These are phyloP conservation scores for Aspidiotus rigidus DNA, from an alignment of 2,888 invertebrate species.

Conservation along the genomic window DNA sequence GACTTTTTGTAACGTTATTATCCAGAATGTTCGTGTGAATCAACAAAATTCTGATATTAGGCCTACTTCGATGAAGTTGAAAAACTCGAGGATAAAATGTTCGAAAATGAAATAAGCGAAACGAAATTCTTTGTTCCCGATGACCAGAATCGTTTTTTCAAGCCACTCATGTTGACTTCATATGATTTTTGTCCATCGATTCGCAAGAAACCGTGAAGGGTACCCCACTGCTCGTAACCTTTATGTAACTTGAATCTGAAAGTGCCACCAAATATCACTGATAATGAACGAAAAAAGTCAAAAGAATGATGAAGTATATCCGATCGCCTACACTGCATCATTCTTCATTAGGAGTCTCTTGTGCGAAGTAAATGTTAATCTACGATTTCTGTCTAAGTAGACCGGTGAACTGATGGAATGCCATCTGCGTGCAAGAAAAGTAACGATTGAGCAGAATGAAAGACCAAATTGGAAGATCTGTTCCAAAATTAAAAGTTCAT, in stretches of 20 bases:
- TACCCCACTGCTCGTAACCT: slow-evolving; percentile 32
- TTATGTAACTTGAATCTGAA: slow-evolving; percentile 7
- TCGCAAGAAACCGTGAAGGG: slow-evolving; percentile 13
- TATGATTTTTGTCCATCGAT: slow-evolving; percentile 1
- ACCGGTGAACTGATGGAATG: slow-evolving; percentile 34
- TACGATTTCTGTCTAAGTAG: slow-evolving; percentile 27
- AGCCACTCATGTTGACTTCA: slow-evolving; percentile 9
- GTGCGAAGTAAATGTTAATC: background rate
- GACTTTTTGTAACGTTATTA: no score
- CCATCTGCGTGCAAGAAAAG: slow-evolving; percentile 26
- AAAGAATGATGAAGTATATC: background rate
- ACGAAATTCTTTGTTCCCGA: slow-evolving; percentile 9
- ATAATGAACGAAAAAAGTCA: background rate
- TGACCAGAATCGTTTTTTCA: slow-evolving; percentile 20
- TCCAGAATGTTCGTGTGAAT: no score
- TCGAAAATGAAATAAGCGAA: background rate
- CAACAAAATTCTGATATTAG: no score
- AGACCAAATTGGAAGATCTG: background rate
- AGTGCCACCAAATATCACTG: background rate
- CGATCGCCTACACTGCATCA: slow-evolving; percentile 3
- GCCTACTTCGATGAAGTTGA: no score
- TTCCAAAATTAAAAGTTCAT: no score
- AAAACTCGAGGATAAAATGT: no score
- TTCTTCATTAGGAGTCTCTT: background rate
- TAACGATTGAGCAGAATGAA: background rate